Conservation (phyloP, 2,113 vertebrate genomes). For the Procapra przewalskii region DNA sequence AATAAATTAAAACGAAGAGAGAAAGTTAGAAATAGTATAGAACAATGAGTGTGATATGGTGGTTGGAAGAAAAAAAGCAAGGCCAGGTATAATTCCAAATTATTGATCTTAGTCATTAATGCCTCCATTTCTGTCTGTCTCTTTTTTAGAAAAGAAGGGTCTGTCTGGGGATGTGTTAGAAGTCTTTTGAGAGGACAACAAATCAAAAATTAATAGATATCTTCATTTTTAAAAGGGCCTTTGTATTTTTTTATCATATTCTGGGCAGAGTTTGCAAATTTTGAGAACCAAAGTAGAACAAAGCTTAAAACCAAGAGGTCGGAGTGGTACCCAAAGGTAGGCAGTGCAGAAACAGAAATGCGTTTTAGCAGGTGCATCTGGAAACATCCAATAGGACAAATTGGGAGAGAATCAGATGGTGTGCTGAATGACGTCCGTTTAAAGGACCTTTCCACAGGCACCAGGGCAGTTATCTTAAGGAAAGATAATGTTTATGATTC, state of each 20-base stretch:
- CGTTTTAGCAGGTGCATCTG: not conserved
- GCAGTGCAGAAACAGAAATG: not conserved
- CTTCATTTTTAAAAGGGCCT: not conserved
- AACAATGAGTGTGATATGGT: not conserved
- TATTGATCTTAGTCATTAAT: not conserved
- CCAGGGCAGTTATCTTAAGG: not conserved
- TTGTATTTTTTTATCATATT: not conserved
- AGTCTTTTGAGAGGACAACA: not conserved
- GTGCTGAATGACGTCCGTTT: not conserved
- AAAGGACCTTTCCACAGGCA: not conserved
- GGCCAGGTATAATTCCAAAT: not conserved
- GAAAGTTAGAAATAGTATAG: conserved; percentile 25
- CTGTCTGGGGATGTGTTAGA: not conserved
- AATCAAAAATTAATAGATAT: not conserved
- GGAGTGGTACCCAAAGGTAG: not conserved
- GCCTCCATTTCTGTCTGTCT: not conserved
- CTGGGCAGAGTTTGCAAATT: not conserved
- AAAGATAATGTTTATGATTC: not conserved
- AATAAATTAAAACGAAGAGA: conserved; percentile 65
- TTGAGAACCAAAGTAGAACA: not conserved
- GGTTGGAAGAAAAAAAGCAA: not conserved
- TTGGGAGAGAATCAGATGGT: not conserved
- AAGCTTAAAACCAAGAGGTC: not conserved
- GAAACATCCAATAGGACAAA: not conserved
- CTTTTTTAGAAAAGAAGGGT: not conserved